phyloP scores from a whole-genome alignment of 2,888 invertebrate species.

The Endomychus coccineus region DNA sequence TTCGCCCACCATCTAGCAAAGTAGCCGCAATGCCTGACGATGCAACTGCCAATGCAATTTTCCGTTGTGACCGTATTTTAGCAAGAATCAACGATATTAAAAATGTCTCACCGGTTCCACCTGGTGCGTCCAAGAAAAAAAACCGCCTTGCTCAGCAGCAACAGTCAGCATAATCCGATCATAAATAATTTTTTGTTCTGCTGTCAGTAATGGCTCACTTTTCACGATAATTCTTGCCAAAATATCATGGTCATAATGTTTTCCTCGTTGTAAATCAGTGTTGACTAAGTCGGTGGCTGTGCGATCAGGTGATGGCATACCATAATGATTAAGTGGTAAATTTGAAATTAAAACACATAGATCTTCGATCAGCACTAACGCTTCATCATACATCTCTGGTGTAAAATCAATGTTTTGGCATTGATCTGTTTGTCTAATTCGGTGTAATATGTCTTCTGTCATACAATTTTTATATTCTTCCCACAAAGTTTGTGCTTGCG shows the following conservation, averaged over 20 bases:
- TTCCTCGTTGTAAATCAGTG: slow-evolving; percentile 17
- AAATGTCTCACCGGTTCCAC: slow-evolving; percentile 6
- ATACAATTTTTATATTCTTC: slow-evolving; percentile 30
- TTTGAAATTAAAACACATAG: too few relatives aligned
- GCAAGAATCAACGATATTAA: background rate
- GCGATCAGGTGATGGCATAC: slow-evolving; percentile 25
- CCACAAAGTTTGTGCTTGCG: slow-evolving; percentile 27
- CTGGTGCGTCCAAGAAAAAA: too few relatives aligned
- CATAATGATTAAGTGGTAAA: slow-evolving; percentile 24
- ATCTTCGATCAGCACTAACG: slow-evolving; percentile 30
- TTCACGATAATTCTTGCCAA: too few relatives aligned
- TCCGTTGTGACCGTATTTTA: background rate
- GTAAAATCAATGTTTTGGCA: slow-evolving; percentile 8
- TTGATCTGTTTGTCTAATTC: background rate
- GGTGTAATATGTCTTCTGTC: slow-evolving; percentile 25
- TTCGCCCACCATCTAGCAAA: too few relatives aligned
- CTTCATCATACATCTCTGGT: slow-evolving; percentile 26
- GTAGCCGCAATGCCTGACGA: too few relatives aligned
- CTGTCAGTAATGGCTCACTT: slow-evolving; percentile 19
- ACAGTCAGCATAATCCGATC: slow-evolving; percentile 17
- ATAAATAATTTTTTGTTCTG: slow-evolving; percentile 19
- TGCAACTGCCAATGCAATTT: slow-evolving; percentile 1
- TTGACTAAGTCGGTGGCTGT: slow-evolving; percentile 16
- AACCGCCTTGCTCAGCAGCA: slow-evolving; percentile 15
- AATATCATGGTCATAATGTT: slow-evolving; percentile 16